Conservation (phyloP, 1,140 invertebrate genomes). For the Lutraria rhynchaena region DNA sequence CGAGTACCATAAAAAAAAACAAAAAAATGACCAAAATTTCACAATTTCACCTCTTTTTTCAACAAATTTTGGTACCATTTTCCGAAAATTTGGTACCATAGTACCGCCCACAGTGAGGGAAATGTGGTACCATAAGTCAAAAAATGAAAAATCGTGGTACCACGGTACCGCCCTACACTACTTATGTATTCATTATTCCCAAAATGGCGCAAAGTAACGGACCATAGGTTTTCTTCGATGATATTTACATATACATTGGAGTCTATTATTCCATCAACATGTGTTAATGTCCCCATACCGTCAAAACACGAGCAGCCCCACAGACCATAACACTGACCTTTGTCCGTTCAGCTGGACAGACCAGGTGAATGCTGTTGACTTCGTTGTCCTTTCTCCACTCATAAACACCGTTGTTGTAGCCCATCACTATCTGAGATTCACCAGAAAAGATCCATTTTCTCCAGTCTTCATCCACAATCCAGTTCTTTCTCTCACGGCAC, state of each 20-base stretch:
- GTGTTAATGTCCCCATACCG: not conserved
- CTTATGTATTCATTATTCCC: not conserved
- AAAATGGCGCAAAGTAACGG: slow-evolving; percentile 1
- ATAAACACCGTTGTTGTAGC: not conserved
- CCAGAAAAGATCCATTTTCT: no score
- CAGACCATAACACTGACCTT: not conserved
- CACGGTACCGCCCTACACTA: no score
- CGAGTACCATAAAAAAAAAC: no score
- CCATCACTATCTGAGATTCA: not conserved
- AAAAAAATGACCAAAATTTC: no score
- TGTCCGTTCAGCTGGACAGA: not conserved
- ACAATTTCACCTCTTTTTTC: no score
- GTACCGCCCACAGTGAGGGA: no score
- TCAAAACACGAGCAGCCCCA: not conserved
- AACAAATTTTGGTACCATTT: no score
- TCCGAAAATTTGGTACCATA: no score
- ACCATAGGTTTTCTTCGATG: not conserved
- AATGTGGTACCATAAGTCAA: no score
- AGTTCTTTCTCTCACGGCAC: not conserved
- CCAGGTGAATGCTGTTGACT: not conserved
- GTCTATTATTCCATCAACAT: not conserved
- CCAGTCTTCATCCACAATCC: not conserved
- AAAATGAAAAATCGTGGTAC: no score
- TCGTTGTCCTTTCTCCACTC: not conserved
- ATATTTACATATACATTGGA: not conserved